phyloP scores from a whole-genome alignment of 2,113 vertebrate species.

The Chascanopsetta lugubris region DNA sequence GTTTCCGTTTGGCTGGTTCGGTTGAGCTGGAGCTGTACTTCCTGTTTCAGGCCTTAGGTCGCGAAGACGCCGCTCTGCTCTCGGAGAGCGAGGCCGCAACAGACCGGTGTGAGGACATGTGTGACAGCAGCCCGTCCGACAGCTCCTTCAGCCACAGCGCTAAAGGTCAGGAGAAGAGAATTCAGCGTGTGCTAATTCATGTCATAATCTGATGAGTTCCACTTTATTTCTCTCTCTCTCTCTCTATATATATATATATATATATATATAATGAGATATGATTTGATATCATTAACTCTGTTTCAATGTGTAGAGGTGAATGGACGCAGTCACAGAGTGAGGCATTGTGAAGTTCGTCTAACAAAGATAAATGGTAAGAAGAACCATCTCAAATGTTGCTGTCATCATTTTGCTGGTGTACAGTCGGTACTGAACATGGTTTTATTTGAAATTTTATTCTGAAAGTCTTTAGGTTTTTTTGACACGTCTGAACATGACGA shows the following conservation, averaged over 20 bases:
- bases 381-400: neutral
- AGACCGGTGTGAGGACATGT: conserved; percentile 47
- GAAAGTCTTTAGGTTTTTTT: neutral
- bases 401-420: neutral
- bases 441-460: too few species aligned
- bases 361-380: conserved; percentile 74
- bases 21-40: neutral
- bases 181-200: too few species aligned
- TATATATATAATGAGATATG: too few species aligned
- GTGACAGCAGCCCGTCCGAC: conserved; percentile 31
- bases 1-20: neutral
- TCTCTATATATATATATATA: too few species aligned
- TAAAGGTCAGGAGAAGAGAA: conserved; percentile 15
- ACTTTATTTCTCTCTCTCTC: too few species aligned
- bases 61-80: conserved; percentile 10
- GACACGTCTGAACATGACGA: neutral
- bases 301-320: conserved; percentile 62
- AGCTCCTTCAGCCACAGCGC: conserved; percentile 7
- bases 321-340: conserved; percentile 53
- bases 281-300: neutral
- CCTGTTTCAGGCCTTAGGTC: conserved; percentile 59
- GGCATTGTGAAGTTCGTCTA: conserved; percentile 77
- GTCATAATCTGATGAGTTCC: too few species aligned
- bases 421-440: too few species aligned
- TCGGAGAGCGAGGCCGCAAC: conserved; percentile 43